phyloP scores from a whole-genome alignment of 2,113 vertebrate species.

The Oreochromis tanganicae region DNA sequence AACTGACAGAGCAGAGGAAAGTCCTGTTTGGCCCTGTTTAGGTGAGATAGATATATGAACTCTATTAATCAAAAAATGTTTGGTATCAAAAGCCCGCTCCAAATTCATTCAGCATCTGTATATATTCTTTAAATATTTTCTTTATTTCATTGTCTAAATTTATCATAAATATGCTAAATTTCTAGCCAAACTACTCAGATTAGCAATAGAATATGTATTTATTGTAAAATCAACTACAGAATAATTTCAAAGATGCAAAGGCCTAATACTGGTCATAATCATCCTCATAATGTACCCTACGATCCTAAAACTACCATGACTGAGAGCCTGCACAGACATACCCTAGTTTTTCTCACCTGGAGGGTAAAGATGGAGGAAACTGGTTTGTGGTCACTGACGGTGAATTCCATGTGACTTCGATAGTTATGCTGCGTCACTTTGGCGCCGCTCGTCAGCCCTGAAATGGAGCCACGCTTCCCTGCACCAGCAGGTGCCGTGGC shows the following conservation, averaged over 20 bases:
- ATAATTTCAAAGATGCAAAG: neutral
- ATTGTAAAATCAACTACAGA: neutral
- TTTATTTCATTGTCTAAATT: neutral
- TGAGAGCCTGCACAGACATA: neutral
- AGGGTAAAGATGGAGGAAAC: conserved; percentile 91
- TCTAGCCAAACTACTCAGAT: neutral
- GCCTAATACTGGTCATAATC: neutral
- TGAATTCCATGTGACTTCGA: conserved; percentile 92
- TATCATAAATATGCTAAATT: neutral
- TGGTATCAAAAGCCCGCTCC: neutral
- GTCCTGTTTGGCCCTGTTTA: neutral
- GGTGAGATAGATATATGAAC: neutral
- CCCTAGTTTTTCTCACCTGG: conserved; percentile 73
- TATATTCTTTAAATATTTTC: neutral
- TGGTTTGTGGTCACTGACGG: conserved; percentile 92
- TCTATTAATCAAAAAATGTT: neutral
- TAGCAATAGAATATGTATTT: neutral
- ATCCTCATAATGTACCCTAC: neutral
- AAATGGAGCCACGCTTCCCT: conserved; percentile 63
- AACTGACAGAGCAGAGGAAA: neutral
- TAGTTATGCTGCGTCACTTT: conserved; percentile 87
- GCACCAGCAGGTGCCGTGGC: conserved; percentile 56
- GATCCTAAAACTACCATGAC: neutral
- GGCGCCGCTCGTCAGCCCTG: conserved; percentile 66
- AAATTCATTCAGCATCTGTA: neutral